A percentile compares a stretch with the other conserved stretches of the same genome.
phyloP scores from a whole-genome alignment of 2,113 vertebrate species.

The Paradoxurus hermaphroditus region DNA sequence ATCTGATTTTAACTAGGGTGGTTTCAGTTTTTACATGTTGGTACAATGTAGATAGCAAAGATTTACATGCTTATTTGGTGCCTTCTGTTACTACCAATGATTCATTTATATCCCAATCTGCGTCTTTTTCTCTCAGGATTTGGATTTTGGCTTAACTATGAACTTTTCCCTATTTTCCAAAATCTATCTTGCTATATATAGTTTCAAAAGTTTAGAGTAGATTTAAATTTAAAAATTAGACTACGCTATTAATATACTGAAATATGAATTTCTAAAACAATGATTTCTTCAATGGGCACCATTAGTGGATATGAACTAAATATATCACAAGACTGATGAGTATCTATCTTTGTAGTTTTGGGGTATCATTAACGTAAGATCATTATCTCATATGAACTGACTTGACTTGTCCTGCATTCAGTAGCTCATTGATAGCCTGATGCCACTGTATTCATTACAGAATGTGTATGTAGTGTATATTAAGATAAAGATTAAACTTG shows the following conservation, averaged over 20 bases:
- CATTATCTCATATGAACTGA: neutral
- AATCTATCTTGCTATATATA: neutral
- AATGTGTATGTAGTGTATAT: neutral
- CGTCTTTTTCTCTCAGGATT: neutral
- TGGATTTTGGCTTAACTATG: neutral
- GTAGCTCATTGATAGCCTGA: neutral
- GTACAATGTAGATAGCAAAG: neutral
- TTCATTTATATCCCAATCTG: neutral
- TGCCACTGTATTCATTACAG: neutral
- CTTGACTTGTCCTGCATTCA: neutral
- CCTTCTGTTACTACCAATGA: neutral
- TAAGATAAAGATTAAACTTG: neutral
- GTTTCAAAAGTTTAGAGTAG: constrained; percentile 13
- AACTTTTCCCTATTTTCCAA: neutral
- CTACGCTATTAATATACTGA: neutral
- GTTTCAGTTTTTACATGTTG: neutral
- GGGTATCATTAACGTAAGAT: neutral
- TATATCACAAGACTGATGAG: neutral
- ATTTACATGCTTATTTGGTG: neutral
- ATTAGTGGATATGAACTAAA: neutral
- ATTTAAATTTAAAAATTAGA: neutral
- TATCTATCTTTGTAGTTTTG: neutral
- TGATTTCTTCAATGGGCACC: neutral
- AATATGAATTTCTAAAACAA: neutral
- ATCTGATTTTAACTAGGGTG: neutral